These are phyloP conservation scores for Paragorgia papillata DNA, from an alignment of 92 coral and sea anemone species.

Conservation along the genomic window DNA sequence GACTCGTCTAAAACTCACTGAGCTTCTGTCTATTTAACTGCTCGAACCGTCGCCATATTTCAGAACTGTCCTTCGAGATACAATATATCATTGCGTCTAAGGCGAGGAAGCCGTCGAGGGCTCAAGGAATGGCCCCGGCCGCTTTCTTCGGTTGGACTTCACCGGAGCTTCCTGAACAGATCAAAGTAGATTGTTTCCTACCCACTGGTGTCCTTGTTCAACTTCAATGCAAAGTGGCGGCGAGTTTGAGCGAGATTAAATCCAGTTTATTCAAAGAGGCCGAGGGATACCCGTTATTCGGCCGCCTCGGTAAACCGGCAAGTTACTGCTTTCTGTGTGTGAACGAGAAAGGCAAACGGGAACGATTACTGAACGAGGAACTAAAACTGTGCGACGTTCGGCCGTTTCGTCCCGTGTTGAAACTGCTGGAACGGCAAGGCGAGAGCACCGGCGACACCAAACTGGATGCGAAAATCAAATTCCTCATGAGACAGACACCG, in stretches of 20 bases:
- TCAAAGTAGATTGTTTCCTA: conserved; percentile 77
- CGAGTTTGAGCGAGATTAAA: conserved; percentile 80
- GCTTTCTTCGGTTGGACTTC: conserved; percentile 34
- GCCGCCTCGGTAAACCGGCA: conserved; percentile 66
- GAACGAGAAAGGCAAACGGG: conserved; percentile 89
- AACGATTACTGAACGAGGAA: conserved; percentile 83
- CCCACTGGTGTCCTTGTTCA: conserved; percentile 96
- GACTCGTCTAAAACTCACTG: no score
- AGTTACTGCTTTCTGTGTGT: conserved; percentile 86
- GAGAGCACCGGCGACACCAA: conserved; percentile 72
- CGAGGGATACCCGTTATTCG: conserved; percentile 74
- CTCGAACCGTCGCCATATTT: no score
- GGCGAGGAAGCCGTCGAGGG: no score
- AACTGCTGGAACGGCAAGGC: conserved; percentile 77
- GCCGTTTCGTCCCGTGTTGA: conserved; percentile 90
- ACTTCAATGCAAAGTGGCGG: conserved; percentile 69
- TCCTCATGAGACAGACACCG: conserved; percentile 81
- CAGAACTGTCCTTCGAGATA: no score
- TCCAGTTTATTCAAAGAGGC: conserved; percentile 83
- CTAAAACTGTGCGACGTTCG: conserved; percentile 79
- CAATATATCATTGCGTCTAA: no score
- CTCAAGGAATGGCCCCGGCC: conserved; percentile 13
- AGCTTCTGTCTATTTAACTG: no score
- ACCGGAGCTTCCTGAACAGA: conserved; percentile 16
- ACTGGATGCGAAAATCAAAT: conserved; percentile 79